These are phyloP conservation scores for Cotesia chilonis DNA, from an alignment of 1,140 invertebrate genomes.

Conservation along the genomic window DNA sequence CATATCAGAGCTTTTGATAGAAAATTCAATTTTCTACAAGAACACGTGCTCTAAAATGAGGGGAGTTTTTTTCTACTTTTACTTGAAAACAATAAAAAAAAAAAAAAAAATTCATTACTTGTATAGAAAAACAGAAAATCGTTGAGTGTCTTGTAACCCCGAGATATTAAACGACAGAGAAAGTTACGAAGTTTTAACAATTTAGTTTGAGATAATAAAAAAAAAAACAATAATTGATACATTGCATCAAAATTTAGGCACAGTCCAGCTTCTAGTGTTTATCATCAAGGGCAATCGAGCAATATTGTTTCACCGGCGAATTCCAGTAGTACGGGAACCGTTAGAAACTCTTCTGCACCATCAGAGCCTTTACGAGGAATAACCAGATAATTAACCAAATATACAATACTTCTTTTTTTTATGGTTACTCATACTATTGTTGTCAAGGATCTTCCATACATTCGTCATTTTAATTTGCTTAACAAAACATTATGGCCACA, in stretches of 20 bases:
- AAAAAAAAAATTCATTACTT: too few relatives aligned
- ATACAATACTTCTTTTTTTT: constrained; percentile 16
- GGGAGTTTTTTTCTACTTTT: too few relatives aligned
- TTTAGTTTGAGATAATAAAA: not conserved
- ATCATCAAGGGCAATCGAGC: constrained; percentile 60
- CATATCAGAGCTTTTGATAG: too few relatives aligned
- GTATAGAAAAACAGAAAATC: too few relatives aligned
- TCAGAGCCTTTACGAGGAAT: constrained; percentile 61
- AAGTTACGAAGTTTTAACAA: not conserved
- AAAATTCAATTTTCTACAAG: too few relatives aligned
- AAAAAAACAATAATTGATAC: not conserved
- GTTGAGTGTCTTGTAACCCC: too few relatives aligned
- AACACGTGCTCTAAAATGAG: too few relatives aligned
- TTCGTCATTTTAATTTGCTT: not conserved
- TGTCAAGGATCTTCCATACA: constrained; percentile 12
- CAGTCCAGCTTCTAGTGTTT: constrained; percentile 57
- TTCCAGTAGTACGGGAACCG: constrained; percentile 58
- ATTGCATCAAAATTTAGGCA: constrained; percentile 45
- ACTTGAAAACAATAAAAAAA: too few relatives aligned
- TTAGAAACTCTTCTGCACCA: constrained; percentile 63
- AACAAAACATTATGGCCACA: constrained; percentile 35
- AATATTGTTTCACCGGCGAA: constrained; percentile 60
- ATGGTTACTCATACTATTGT: constrained; percentile 18
- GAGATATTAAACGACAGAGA: not conserved
- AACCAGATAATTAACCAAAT: constrained; percentile 53